phyloP scores from a whole-genome alignment of 2,888 invertebrate genomes.

The Platynereis dumerilii region DNA sequence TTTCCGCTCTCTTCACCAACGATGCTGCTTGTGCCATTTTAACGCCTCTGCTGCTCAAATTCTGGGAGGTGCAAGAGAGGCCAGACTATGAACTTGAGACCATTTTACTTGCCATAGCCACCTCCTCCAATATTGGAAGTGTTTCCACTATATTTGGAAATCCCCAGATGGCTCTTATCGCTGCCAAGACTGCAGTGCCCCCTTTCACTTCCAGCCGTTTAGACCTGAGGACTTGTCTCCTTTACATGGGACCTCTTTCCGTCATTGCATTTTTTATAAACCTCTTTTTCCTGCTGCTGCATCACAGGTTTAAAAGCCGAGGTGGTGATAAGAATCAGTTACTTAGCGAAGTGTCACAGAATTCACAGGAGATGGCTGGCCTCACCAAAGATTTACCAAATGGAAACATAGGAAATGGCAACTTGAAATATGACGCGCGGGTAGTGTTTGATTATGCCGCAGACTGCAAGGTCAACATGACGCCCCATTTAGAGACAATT shows the following conservation, averaged over 20 bases:
- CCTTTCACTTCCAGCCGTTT: constrained; percentile 29
- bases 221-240: constrained; percentile 29
- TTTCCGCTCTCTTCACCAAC: constrained; percentile 40
- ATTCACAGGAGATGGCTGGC: constrained; percentile 31
- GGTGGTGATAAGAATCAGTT: constrained; percentile 23
- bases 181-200: constrained; percentile 33
- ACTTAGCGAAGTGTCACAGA: constrained; percentile 24
- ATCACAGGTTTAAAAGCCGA: constrained; percentile 24
- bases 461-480: constrained; percentile 18
- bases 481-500: constrained; percentile 35
- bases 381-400: constrained; percentile 17
- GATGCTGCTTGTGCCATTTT: constrained; percentile 40
- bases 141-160: constrained; percentile 38
- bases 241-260: constrained; percentile 36
- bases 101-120: constrained; percentile 37
- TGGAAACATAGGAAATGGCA: neutral
- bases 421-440: constrained; percentile 8
- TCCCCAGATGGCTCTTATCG: constrained; percentile 40
- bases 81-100: constrained; percentile 35
- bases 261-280: constrained; percentile 35
- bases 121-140: constrained; percentile 41
- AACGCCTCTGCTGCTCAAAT: constrained; percentile 38
- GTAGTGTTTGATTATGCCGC: constrained; percentile 10
- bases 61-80: constrained; percentile 40
- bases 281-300: constrained; percentile 34